These are phyloP conservation scores for Euwallacea similis DNA, from an alignment of 1,140 invertebrate genomes.

Conservation along the genomic window DNA sequence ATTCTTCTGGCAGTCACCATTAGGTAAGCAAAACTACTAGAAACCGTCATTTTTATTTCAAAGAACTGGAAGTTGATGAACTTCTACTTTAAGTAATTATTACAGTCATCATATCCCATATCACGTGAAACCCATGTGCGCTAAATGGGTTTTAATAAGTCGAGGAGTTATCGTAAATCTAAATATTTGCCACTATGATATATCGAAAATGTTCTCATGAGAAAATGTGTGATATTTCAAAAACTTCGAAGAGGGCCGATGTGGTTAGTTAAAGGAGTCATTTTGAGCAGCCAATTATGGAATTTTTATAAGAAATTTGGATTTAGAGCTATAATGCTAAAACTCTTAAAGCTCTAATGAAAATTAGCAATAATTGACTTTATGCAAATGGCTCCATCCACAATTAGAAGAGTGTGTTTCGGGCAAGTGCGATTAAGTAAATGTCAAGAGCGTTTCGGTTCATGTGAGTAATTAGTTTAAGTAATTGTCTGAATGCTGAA, in stretches of 20 bases:
- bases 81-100: neutral
- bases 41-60: no score
- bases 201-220: no score
- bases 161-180: constrained; percentile 7
- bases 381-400: constrained; percentile 15
- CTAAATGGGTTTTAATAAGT: constrained; percentile 19
- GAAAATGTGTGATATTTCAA: no score
- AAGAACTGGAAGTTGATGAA: neutral
- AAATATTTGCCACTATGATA: no score
- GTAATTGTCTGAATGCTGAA: no score
- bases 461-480: constrained; percentile 10
- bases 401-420: constrained; percentile 14
- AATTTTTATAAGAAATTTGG: no score
- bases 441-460: constrained; percentile 10
- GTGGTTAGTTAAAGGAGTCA: no score
- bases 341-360: constrained; percentile 6
- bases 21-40: constrained; percentile 61
- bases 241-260: no score
- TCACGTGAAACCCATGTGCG: constrained; percentile 12
- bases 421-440: constrained; percentile 9
- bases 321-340: constrained; percentile 2
- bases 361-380: neutral
- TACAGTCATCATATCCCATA: neutral
- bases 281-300: no score
- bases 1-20: constrained; percentile 75